Evolutionary conservation across 2,113 vertebrate genomes (phyloP).

Genomic region (Hydrolagus affinis): DNA sequence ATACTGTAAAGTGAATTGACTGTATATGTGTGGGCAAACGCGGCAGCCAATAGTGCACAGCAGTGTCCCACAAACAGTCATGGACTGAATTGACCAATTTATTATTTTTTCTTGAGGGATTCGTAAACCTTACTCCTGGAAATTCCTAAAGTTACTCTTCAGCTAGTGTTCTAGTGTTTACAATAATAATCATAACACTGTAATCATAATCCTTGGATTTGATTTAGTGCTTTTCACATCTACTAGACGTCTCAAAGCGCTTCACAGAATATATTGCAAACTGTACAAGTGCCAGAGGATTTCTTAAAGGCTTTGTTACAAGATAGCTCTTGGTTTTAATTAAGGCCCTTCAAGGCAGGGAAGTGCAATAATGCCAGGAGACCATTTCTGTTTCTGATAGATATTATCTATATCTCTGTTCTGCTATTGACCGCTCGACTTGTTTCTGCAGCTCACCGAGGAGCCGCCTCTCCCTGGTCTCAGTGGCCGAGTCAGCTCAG

Average conservation of each 20-base stretch:
- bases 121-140: background rate
- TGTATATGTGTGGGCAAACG: too few species aligned
- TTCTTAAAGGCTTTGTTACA: background rate
- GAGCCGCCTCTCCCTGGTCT: conserved; percentile 16
- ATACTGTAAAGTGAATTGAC: background rate
- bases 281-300: background rate
- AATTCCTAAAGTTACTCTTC: background rate
- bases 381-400: background rate
- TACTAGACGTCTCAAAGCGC: too few species aligned
- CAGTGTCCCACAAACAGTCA: too few species aligned
- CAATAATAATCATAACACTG: too few species aligned
- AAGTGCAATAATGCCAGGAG: background rate
- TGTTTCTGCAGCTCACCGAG: conserved; percentile 41
- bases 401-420: background rate
- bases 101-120: too few species aligned
- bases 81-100: too few species aligned
- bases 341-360: background rate
- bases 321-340: conserved; percentile 6
- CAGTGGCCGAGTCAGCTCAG: conserved; percentile 52
- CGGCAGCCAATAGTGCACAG: too few species aligned
- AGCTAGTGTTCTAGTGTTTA: background rate
- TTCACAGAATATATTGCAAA: too few species aligned
- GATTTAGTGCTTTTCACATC: too few species aligned
- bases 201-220: too few species aligned
- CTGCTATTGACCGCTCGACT: background rate